Evolutionary conservation across 2,888 invertebrate species (phyloP), one percentile per base, ranked within the genome.

Genomic region (Stegophylla sp.): DNA sequence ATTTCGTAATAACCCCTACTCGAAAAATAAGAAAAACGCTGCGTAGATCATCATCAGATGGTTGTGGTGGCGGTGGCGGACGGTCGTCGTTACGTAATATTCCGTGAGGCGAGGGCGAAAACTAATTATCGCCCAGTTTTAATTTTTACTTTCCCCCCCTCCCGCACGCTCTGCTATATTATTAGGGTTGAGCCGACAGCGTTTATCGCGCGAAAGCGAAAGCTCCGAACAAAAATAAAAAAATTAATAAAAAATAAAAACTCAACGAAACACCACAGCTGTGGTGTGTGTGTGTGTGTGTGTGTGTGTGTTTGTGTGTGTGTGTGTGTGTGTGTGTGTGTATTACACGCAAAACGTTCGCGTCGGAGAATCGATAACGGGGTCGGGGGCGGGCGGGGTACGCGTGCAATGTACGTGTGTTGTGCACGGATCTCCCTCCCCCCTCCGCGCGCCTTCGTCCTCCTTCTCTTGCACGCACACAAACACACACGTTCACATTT

Each of bases 121-220:
- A 51, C 34, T 34, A 51, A 63, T n/a, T n/a, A 75, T 51, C 63
- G 34, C 51, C 34, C 48, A 28, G 10, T 34, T 5, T 13, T 59
- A 26, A 26, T 59, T 61, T n/a, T 61, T 61, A 17, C 17, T 63
- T 20, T 5, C 10, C 7, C 26, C 13, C 28, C 1, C 15, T 3
- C 5, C 28, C 5, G 7, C 7, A 10, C 15, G 1, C 28, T n/a
- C 28, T 12, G 41, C 7, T 48, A 51, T 69, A n/a, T n/a, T n/a
- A 7, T 34, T 5, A 71, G 69, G 69, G 69, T 71, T 53, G 69
- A 71, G 53, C 34, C 12, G 34, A 9, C 56, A 10, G 26, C 10
- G 56, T 72, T 34, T 34, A 28, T 48, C n/a, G 48, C 74, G 61
- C 28, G 20, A 61, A 73, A 73, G n/a, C 59, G 28, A 61, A 61